phyloP scores from a whole-genome alignment of 2,888 invertebrate species.

The Tachina fera region DNA sequence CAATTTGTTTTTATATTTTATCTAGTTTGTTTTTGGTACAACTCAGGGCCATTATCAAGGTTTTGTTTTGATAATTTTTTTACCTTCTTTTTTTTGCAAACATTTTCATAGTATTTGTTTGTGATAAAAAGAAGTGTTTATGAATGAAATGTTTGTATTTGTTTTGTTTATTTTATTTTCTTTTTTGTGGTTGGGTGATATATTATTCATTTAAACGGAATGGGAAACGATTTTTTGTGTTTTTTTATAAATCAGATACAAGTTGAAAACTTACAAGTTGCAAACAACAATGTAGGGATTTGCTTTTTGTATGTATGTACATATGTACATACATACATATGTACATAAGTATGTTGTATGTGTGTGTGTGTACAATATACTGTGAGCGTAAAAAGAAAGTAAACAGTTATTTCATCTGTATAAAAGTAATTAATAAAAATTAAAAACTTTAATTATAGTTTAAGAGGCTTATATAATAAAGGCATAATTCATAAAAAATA shows the following conservation, averaged over 20 bases:
- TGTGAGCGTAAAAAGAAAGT: too few relatives aligned
- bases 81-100: slow-evolving; percentile 31
- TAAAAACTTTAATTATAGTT: too few relatives aligned
- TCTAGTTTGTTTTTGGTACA: slow-evolving; percentile 57
- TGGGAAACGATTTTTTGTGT: neutral
- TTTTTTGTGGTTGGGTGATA: slow-evolving; percentile 26
- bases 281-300: slow-evolving; percentile 8
- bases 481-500: too few relatives aligned
- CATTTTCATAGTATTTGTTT: slow-evolving; percentile 59
- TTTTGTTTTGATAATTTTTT: slow-evolving; percentile 67
- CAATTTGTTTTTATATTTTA: slow-evolving; percentile 47
- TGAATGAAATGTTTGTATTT: slow-evolving; percentile 52
- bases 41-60: slow-evolving; percentile 71
- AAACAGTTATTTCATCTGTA: too few relatives aligned
- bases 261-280: slow-evolving; percentile 56
- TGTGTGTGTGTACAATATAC: neutral
- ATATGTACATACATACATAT: neutral
- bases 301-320: neutral
- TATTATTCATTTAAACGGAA: slow-evolving; percentile 25
- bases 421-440: too few relatives aligned
- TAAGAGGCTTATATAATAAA: too few relatives aligned
- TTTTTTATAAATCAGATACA: slow-evolving; percentile 48
- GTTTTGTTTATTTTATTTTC: slow-evolving; percentile 27
- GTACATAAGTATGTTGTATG: neutral
- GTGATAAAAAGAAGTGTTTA: slow-evolving; percentile 28